Conservation (phyloP, 2,797 vertebrate species). For the Ambastaia sidthimunki region DNA sequence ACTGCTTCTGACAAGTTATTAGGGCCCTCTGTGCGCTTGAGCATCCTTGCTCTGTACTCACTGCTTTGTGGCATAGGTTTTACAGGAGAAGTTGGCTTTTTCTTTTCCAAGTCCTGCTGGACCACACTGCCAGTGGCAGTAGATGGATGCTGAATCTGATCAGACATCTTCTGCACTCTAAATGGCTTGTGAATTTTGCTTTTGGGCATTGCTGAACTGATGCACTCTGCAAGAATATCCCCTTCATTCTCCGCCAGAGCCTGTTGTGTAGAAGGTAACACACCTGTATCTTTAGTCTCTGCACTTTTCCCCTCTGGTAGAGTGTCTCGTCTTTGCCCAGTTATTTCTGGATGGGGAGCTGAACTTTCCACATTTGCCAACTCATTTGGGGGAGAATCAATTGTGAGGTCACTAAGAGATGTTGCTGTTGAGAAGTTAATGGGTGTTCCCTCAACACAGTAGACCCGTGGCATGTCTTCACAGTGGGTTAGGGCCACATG, state of each 20-base stretch:
- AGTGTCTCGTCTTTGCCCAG: constrained; percentile 83
- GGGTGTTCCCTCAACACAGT: constrained; percentile 95
- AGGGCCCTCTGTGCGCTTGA: constrained; percentile 79
- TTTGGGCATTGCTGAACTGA: constrained; percentile 98
- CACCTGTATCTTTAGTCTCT: constrained; percentile 75
- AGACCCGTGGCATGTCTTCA: constrained; percentile 92
- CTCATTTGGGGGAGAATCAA: constrained; percentile 94
- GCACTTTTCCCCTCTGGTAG: constrained; percentile 85
- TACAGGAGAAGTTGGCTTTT: constrained; percentile 93
- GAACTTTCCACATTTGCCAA: constrained; percentile 71
- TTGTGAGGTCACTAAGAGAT: constrained; percentile 95
- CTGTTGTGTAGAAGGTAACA: constrained; percentile 60
- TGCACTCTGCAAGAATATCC: constrained; percentile 96
- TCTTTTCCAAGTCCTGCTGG: constrained; percentile 84
- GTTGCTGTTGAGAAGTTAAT: constrained; percentile 98
- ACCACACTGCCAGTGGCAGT: constrained; percentile 71
- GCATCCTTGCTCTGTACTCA: constrained; percentile 78
- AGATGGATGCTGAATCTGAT: constrained; percentile 80
- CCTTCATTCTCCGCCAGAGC: constrained; percentile 79
- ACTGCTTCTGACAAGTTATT: constrained; percentile 69
- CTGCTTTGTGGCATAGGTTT: constrained; percentile 89
- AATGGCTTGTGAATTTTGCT: constrained; percentile 91
- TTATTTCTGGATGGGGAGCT: constrained; percentile 63
- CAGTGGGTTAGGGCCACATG: constrained; percentile 83
- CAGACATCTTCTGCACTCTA: constrained; percentile 86